phyloP scores from a whole-genome alignment of 1,140 invertebrate species.

The Pseudomyrmex gracilis region DNA sequence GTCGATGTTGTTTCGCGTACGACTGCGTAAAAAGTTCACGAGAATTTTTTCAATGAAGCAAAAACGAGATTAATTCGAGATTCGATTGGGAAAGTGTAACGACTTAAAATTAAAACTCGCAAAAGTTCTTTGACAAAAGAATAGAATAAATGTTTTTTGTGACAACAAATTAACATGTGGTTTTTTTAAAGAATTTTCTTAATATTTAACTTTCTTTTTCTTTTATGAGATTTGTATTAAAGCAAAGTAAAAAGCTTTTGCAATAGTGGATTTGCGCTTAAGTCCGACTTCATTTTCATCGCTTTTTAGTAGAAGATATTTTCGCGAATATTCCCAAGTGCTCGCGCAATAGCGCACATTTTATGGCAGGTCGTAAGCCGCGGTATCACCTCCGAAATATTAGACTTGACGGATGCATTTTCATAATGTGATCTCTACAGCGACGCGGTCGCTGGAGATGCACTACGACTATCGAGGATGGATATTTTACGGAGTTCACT shows the following conservation, averaged over 20 bases:
- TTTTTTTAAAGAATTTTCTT: not conserved
- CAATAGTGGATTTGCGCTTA: not conserved
- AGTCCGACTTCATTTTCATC: not conserved
- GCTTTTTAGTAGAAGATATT: constrained; percentile 1
- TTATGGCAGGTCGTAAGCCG: constrained; percentile 65
- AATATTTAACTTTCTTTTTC: not conserved
- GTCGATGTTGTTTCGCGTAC: not conserved
- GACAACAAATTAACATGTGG: not conserved
- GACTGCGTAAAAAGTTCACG: not conserved
- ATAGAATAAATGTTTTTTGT: not conserved
- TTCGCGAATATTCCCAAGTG: constrained; percentile 27
- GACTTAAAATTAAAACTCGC: not conserved
- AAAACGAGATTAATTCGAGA: not conserved
- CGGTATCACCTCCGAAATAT: constrained; percentile 74
- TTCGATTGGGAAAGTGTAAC: too few relatives aligned
- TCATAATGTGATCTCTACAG: constrained; percentile 71
- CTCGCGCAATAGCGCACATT: constrained; percentile 44
- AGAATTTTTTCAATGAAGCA: not conserved
- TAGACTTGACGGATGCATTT: constrained; percentile 79
- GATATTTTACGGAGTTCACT: constrained; percentile 70
- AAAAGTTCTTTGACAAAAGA: not conserved
- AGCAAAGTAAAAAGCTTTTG: not conserved
- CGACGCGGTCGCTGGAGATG: constrained; percentile 29
- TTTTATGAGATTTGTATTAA: not conserved
- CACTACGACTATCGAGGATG: constrained; percentile 51